Percentiles rank a stretch among this genome's conserved stretches.
phyloP scores from a whole-genome alignment of 2,888 invertebrate species.

The Pterostichus madidus region DNA sequence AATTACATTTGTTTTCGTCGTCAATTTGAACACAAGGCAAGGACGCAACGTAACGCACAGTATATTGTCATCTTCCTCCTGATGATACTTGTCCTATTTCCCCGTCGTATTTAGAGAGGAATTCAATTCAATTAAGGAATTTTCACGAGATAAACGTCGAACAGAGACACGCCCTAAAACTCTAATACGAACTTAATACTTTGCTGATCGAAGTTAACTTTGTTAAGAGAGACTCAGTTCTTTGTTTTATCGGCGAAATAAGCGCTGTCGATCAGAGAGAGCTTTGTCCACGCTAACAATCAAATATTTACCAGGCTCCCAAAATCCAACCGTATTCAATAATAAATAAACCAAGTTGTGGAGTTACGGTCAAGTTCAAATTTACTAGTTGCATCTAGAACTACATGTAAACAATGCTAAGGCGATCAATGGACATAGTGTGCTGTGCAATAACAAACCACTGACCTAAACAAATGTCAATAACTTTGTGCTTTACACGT shows the following conservation, averaged over 20 bases:
- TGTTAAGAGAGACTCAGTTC: constrained; percentile 36
- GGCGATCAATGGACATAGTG: no score
- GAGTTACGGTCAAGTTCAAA: no score
- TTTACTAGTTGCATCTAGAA: no score
- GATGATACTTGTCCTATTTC: neutral
- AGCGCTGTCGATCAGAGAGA: constrained; percentile 4
- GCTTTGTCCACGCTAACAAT: neutral
- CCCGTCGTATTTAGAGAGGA: constrained; percentile 24
- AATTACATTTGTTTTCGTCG: constrained; percentile 26
- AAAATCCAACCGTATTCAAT: no score
- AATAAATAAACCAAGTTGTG: no score
- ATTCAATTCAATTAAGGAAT: constrained; percentile 60
- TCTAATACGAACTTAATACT: constrained; percentile 60
- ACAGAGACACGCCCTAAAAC: constrained; percentile 31
- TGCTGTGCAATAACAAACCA: no score
- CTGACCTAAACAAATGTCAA: no score
- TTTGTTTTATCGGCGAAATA: constrained; percentile 57
- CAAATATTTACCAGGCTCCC: no score
- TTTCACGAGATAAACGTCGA: constrained; percentile 42
- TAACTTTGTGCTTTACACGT: no score
- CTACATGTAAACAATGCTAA: no score
- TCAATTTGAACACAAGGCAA: neutral
- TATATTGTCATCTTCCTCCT: neutral
- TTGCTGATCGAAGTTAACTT: constrained; percentile 54
- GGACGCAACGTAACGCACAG: neutral